Evolutionary conservation across 1,140 invertebrate species (phyloP), one percentile per base, ranked within the genome.

Genomic region (Papilio polytes): DNA sequence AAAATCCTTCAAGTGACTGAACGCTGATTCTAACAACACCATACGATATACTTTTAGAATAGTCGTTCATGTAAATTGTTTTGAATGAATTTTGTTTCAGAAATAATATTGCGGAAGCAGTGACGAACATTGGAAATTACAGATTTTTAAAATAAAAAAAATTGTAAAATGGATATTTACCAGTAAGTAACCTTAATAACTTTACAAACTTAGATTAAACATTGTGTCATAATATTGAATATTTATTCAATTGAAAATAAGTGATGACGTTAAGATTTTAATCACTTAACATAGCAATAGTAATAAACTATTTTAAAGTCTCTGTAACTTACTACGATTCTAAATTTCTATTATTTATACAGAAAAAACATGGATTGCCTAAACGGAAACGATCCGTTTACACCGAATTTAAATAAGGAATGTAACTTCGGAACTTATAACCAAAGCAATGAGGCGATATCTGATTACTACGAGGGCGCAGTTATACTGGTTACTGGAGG

Each of bases 401-500:
- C 82, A 0, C 86, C 89, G 0, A 92, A 93, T 78, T 82, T 91
- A 22, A 93, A 94, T 79, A 84, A 85, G 31, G 80, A 81, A 31
- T 20, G 63, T 8, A 70, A 83, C 51, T 85, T 82, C 46, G 41
- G 66, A 41, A 80, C 84, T 9, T 63, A 76, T 26, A 85, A 36
- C 73, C 80, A 81, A 41, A 79, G 78, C 44, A 85, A 83, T 2
- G 92, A 92, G 41, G 81, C 87, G 56, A 91, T 94, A 63, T 88
- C 90, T 0, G 92, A 91, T 44, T 92, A 89, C 78, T 94, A 89
- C 82, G 85, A 89, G 1, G 89, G 86, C 0, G 92, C 96, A 48
- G 95, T 95, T 2, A 86, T 97, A 70, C 94, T 96, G 66, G 96
- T 97, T 77, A 96, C 96, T 72, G 97, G 97, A 26, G 97, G 96